These are phyloP conservation scores for Microctonus brassicae DNA, from an alignment of 2,888 invertebrate genomes.

Conservation along the genomic window DNA sequence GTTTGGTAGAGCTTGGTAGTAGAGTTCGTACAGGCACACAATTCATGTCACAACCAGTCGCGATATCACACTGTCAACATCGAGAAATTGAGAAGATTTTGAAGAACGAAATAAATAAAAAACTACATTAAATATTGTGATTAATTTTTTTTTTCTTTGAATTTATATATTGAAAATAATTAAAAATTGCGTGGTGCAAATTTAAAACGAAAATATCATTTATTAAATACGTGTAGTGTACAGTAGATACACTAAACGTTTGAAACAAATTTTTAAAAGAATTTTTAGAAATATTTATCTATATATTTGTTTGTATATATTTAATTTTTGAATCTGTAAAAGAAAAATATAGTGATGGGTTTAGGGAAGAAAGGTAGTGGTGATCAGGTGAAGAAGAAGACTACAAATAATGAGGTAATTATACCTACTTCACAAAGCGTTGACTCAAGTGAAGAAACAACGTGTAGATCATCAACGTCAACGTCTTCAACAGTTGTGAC, in stretches of 20 bases:
- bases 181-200: no score
- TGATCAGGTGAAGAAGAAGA: slow-evolving; percentile 44
- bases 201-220: no score
- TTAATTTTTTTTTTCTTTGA: no score
- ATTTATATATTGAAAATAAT: background rate
- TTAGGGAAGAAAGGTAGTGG: slow-evolving; percentile 47
- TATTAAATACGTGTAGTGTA: background rate
- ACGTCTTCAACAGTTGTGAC: slow-evolving; percentile 46
- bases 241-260: slow-evolving; percentile 2
- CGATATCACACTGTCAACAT: slow-evolving; percentile 54
- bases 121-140: background rate
- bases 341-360: slow-evolving; percentile 44
- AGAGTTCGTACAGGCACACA: slow-evolving; percentile 50
- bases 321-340: slow-evolving; percentile 23
- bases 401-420: slow-evolving; percentile 38
- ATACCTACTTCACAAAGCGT: slow-evolving; percentile 14
- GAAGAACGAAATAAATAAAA: background rate
- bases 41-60: slow-evolving; percentile 56
- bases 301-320: no score
- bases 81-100: slow-evolving; percentile 29
- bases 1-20: slow-evolving; percentile 43
- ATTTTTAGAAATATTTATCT: background rate
- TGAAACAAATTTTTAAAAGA: slow-evolving; percentile 6
- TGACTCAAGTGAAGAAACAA: slow-evolving; percentile 36
- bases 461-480: slow-evolving; percentile 42